These are phyloP conservation scores for Labeo calbasu DNA, from an alignment of 2,797 vertebrate genomes.

Conservation along the genomic window DNA sequence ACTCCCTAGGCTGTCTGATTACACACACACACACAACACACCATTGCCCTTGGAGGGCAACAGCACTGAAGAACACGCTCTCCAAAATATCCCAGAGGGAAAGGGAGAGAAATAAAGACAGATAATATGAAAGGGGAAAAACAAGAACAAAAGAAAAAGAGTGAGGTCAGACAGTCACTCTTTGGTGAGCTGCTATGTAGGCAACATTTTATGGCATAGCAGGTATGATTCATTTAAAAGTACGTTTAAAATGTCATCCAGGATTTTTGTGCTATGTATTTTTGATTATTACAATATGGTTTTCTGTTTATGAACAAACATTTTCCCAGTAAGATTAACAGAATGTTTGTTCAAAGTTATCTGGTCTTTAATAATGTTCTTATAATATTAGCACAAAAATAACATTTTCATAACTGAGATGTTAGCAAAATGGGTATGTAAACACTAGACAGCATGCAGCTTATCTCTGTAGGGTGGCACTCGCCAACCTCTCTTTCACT, in stretches of 20 bases:
- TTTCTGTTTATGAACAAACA: too few species aligned
- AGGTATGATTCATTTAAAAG: neutral
- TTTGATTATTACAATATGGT: neutral
- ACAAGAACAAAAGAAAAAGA: neutral
- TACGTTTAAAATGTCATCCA: neutral
- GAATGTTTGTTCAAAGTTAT: too few species aligned
- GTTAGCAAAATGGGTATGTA: neutral
- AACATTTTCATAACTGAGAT: neutral
- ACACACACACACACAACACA: constrained; percentile 13
- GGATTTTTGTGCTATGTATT: neutral
- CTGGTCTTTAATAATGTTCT: too few species aligned
- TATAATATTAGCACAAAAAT: neutral
- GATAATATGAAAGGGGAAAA: neutral
- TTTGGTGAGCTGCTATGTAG: neutral
- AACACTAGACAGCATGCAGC: neutral
- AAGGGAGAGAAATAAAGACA: neutral
- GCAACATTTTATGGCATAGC: neutral
- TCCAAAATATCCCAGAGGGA: neutral
- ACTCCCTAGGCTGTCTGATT: constrained; percentile 81
- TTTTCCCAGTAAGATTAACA: too few species aligned
- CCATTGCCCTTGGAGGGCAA: neutral
- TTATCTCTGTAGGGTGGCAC: neutral
- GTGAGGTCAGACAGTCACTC: neutral
- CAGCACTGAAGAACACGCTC: constrained; percentile 2
- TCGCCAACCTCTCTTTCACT: neutral